Percentiles rank a stretch among this genome's conserved stretches.
phyloP scores from a whole-genome alignment of 2,113 vertebrate species.

The Tachysurus fulvidraco region DNA sequence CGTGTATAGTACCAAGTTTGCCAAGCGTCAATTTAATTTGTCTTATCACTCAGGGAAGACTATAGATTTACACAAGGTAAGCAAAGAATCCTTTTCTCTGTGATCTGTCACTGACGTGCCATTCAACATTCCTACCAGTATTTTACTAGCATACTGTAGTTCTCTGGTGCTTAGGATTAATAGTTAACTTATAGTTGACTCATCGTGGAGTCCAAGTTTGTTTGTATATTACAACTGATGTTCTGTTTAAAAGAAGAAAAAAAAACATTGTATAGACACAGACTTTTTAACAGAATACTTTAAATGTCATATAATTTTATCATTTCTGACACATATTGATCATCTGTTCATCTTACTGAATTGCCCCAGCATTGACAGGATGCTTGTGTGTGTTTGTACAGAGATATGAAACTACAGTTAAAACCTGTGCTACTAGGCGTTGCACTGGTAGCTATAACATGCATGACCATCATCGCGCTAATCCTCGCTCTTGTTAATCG shows the following conservation, averaged over 20 bases:
- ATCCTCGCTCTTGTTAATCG: conserved; percentile 52
- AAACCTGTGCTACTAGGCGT: conserved; percentile 43
- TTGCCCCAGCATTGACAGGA: background rate
- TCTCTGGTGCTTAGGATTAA: conserved; percentile 28
- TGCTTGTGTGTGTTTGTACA: conserved; percentile 10
- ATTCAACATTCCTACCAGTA: background rate
- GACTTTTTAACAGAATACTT: background rate
- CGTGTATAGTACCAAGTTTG: background rate
- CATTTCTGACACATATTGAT: background rate
- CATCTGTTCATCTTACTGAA: background rate
- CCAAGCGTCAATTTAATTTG: background rate
- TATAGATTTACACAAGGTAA: background rate
- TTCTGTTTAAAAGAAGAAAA: background rate
- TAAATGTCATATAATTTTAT: background rate
- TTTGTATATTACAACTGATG: background rate
- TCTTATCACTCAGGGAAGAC: background rate
- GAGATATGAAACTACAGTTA: conserved; percentile 18
- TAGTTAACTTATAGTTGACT: conserved; percentile 33
- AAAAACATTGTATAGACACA: background rate
- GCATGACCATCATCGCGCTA: conserved; percentile 50
- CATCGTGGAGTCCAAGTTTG: conserved; percentile 16
- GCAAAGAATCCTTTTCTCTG: conserved; percentile 24
- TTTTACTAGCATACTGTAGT: background rate
- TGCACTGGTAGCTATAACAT: conserved; percentile 36
- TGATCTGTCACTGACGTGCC: background rate